Evolutionary conservation across 2,113 vertebrate species (phyloP).

Genomic region (Apeltes quadracus): DNA sequence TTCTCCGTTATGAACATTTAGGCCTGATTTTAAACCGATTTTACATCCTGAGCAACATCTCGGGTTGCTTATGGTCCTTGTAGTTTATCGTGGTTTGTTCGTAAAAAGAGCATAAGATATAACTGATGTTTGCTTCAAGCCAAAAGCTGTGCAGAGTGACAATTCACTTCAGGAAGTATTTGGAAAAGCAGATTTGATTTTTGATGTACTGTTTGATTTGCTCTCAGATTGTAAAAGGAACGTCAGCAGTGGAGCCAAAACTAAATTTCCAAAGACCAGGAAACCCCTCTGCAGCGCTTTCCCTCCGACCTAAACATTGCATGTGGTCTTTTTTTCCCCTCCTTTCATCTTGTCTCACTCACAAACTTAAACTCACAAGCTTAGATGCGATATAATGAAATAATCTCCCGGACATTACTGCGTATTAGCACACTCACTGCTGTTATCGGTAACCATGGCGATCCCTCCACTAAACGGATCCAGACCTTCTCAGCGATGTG

Average conservation of each 20-base stretch:
- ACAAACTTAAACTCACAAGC: background rate
- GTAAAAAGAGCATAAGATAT: background rate
- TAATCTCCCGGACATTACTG: slow-evolving; percentile 22
- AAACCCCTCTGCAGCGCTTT: slow-evolving; percentile 20
- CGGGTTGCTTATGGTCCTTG: background rate
- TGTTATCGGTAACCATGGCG: slow-evolving; percentile 16
- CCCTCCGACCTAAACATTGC: slow-evolving; percentile 15
- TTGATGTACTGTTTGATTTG: too few relatives aligned
- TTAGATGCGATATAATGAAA: slow-evolving; percentile 4
- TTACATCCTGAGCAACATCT: too few relatives aligned
- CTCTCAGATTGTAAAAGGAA: slow-evolving; percentile 47
- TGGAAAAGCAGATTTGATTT: background rate
- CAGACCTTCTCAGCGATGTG: background rate
- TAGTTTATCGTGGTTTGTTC: background rate
- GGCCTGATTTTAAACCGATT: too few relatives aligned
- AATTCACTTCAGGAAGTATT: background rate
- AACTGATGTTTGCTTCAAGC: background rate
- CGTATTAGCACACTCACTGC: slow-evolving; percentile 4
- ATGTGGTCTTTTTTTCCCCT: slow-evolving; percentile 14
- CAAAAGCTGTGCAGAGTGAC: too few relatives aligned
- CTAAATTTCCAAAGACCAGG: slow-evolving; percentile 14
- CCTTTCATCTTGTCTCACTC: slow-evolving; percentile 16
- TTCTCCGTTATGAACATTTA: too few relatives aligned
- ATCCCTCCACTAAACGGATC: slow-evolving; percentile 18
- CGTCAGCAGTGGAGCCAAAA: slow-evolving; percentile 30